Evolutionary conservation across 2,888 invertebrate species (phyloP), one percentile per base, ranked within the genome.

Genomic region (Strigamia crassipes): DNA sequence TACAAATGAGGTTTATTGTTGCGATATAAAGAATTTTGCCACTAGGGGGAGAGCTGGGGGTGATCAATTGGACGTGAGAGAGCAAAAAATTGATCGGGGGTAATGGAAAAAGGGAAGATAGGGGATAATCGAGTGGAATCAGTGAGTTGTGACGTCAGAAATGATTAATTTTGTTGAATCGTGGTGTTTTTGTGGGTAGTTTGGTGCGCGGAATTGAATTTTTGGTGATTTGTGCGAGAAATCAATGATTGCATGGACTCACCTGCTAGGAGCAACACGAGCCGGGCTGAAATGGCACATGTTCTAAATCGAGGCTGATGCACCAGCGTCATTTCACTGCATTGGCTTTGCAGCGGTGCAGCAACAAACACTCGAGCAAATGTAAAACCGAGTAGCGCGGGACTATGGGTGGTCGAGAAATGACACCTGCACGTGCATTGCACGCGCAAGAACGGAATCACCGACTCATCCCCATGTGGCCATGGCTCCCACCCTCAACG

Each of bases 361-460:
- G 23, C 61, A 8, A 23, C 21, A 51, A 51, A 18, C 23, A 23
- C 61, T 66, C 21, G n/a, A 18, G 61, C 21, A 18, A 66, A 21
- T 66, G n/a, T 66, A 6, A n/a, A 21, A 21, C 12, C 21, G 23
- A 66, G 18, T 21, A 23, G 3, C 61, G 21, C 61, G 23, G 21
- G 61, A 66, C 23, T 18, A 8, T 12, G 61, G 61, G 61, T 66
- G 61, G 1, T n/a, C 1, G 61, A 21, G 21, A 66, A 21, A 66
- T 66, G 61, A 18, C 21, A 66, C 21, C 21, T 66, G 61, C 61
- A 66, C 61, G 61, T 66, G 61, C 61, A 66, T 66, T 66, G 61
- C 61, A 66, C 61, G 61, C 61, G 61, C 61, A 66, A 66, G 61
- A 66, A 66, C 61, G 21, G 23, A 66, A 66, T 66, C 61, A 66